Evolutionary conservation across 2,888 invertebrate genomes (phyloP), one percentile per base, ranked within the genome.

Genomic region (Trichopria drosophilae): DNA sequence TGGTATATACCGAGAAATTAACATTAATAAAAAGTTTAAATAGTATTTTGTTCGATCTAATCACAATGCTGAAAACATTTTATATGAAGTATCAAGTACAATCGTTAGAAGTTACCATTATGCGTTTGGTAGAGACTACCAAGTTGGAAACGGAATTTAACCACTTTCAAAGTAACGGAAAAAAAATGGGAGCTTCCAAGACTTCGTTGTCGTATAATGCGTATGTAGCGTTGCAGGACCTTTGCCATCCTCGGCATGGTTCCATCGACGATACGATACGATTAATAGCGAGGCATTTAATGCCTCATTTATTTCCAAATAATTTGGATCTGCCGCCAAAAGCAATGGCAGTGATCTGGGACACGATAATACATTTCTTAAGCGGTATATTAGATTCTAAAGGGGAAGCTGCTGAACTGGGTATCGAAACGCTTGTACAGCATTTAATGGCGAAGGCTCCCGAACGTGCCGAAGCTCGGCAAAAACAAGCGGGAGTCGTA

Each of bases 241-340:
- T 79, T 0, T 79, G 78, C 54, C 62, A 69, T 42, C 65, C 68
- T 3, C 67, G 74, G 12, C 80, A 81, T 60, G 80, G 81, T 2
- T 60, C 72, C 24, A 60, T 76, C 5, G 57, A 68, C 10, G 58
- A 70, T 6, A 72, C 75, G 9, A 68, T 76, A 16, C 63, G 61
- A 32, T 42, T 72, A 24, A 76, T 79, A 20, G 73, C 76, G 42
- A 76, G 75, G 51, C 68, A 76, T 51, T 53, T 78, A 20, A 59
- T 80, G 37, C 76, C 77, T 1, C 68, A 66, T 54, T 54, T 79
- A 12, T 51, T 77, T 10, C 61, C 59, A 23, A 58, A 52, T 28
- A 61, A 64, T 12, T 34, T 56, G 9, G 67, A 68, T 20, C 48
- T 62, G 23, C 54, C 66, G 7, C 4, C 49, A 1, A 71, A 64